A percentile compares a stretch with the other conserved stretches of the same genome.
Conservation (phyloP, 2,888 invertebrate genomes). For the Macrosiphum euphorbiae region DNA sequence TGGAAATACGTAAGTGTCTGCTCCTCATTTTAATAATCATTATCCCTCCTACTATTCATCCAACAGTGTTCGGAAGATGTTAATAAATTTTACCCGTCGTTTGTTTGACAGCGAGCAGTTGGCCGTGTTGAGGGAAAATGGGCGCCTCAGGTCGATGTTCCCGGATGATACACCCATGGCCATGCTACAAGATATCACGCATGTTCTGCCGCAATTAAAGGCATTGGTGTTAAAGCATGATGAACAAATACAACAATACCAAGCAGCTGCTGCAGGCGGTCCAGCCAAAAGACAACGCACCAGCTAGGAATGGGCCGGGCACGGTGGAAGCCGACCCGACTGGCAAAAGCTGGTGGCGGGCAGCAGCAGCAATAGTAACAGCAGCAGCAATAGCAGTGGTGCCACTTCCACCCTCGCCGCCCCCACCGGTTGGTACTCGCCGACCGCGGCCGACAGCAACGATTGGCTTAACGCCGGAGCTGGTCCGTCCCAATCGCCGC, state of each 20-base stretch:
- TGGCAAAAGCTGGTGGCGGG: constrained; percentile 65
- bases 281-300: constrained; percentile 73
- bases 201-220: constrained; percentile 13
- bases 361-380: neutral
- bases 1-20: constrained; percentile 82
- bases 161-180: constrained; percentile 69
- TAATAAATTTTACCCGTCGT: neutral
- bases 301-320: constrained; percentile 75
- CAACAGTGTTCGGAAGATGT: neutral
- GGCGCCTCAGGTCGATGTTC: constrained; percentile 79
- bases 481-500: constrained; percentile 2
- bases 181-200: constrained; percentile 70
- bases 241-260: constrained; percentile 61
- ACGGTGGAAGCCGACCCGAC: constrained; percentile 66
- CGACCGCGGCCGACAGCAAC: constrained; percentile 64
- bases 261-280: neutral
- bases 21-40: neutral
- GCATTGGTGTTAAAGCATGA: constrained; percentile 65
- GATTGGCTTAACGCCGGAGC: constrained; percentile 67
- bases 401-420: neutral
- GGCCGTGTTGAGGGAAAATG: constrained; percentile 81
- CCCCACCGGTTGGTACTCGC: constrained; percentile 43
- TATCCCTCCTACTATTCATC: neutral
- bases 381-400: constrained; percentile 54
- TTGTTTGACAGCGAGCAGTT: constrained; percentile 74